Percentiles rank a stretch among this genome's conserved stretches.
phyloP scores from a whole-genome alignment of 1,140 invertebrate species.

The Hylaeus anthracinus region DNA sequence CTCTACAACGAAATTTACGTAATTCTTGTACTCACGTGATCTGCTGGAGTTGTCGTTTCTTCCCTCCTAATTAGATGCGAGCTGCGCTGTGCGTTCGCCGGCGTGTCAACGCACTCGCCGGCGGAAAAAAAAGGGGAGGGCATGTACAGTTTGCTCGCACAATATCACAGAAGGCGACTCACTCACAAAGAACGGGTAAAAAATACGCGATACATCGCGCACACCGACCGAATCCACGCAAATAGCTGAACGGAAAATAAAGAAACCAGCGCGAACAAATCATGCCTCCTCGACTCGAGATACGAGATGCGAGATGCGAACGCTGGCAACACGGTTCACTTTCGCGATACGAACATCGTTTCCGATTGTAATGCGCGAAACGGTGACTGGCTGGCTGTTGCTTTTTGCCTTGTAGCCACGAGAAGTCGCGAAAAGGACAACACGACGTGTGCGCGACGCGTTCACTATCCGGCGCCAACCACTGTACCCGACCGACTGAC shows the following conservation, averaged over 20 bases:
- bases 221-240: too few species aligned
- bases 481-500: slow-evolving; percentile 56
- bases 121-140: not conserved
- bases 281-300: not conserved
- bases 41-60: not conserved
- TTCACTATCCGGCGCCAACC: slow-evolving; percentile 50
- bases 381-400: not conserved
- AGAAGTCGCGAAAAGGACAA: slow-evolving; percentile 1
- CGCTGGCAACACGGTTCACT: slow-evolving; percentile 12
- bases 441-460: slow-evolving; percentile 16
- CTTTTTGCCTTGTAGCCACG: not conserved
- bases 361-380: not conserved
- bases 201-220: too few species aligned
- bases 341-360: not conserved
- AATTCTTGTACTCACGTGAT: slow-evolving; percentile 20
- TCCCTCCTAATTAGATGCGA: not conserved
- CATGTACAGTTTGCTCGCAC: not conserved
- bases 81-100: not conserved
- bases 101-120: not conserved
- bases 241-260: not conserved
- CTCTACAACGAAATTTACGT: too few species aligned
- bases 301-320: slow-evolving; percentile 8
- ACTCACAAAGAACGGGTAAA: not conserved
- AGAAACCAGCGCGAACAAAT: not conserved
- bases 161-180: not conserved